Base-by-base conservation (phyloP, 1,140 invertebrate genomes). In the Galleria mellonella region DNA sequence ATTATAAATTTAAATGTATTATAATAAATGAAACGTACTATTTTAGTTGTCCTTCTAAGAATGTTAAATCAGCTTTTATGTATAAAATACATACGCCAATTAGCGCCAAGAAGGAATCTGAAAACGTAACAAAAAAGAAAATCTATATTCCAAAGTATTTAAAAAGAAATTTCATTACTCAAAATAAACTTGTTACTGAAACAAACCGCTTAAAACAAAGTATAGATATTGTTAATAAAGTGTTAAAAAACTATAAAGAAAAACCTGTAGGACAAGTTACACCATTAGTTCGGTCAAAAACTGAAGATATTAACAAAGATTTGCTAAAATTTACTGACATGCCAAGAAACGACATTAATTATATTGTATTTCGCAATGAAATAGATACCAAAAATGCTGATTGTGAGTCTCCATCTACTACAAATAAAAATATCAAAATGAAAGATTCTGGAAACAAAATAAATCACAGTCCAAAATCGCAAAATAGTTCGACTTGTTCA, bases 401-500 rank as follows among this genome's bases (percentile, higher is more conserved):
- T 15, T 40, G 38, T 27, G 35, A 51, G 12, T 15, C 36, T 23
- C 9, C 43, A 27, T 32, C 47, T 9, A 37, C n/a, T 35, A 45
- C 10, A 43, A 41, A 32, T 39, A 50, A 43, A 45, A 23, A 23
- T 23, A 23, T 23, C 6, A 23, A 23, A 23, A 23, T 6, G 44
- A 55, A 33, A 40, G 39, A 42, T 7, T 31, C n/a, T 35, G 32
- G 31, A 4, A 10, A 51, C 30, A 65, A 62, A 44, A 53, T 40
- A 7, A 43, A 47, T 28, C 40, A 38, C 9, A 79, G 64, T 43
- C 55, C 65, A 28, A 38, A 50, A 13, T 72, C 75, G n/a, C 60
- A 62, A 40, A 64, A 69, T 43, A 78, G 75, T 69, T 81, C 78
- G 31, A 58, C 67, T 7, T 72, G 70, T 46, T 83, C 76, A 6